Evolutionary conservation across 2,797 vertebrate genomes (phyloP).

Genomic region (Pangasius djambal): DNA sequence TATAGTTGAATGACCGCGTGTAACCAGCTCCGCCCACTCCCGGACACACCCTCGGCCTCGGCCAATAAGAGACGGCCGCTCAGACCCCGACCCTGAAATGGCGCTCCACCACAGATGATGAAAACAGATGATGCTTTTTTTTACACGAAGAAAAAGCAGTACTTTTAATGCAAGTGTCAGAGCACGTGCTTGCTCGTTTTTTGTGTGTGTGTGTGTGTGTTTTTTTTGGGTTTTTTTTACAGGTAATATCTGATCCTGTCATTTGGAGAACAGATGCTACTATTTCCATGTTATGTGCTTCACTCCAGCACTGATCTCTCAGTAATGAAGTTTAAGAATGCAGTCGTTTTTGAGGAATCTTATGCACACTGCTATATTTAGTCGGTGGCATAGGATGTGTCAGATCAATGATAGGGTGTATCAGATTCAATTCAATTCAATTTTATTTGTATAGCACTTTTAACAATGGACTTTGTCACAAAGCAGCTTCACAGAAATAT

Average conservation of each 20-base stretch:
- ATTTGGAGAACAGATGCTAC: neutral
- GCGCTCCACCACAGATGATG: slow-evolving; percentile 61
- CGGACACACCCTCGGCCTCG: slow-evolving; percentile 77
- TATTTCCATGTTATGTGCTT: neutral
- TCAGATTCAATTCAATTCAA: too few relatives aligned
- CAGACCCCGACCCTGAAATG: slow-evolving; percentile 70
- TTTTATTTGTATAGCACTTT: too few relatives aligned
- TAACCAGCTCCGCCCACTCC: slow-evolving; percentile 68
- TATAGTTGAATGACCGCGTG: slow-evolving; percentile 73
- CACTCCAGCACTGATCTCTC: neutral
- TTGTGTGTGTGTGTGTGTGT: too few relatives aligned
- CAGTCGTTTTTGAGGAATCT: neutral
- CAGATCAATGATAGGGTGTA: too few relatives aligned
- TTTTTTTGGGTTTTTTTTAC: neutral
- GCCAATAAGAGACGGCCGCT: slow-evolving; percentile 71
- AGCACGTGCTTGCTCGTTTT: too few relatives aligned
- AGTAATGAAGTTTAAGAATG: neutral
- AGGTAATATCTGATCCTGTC: neutral
- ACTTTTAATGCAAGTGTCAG: neutral
- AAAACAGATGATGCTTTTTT: slow-evolving; percentile 37
- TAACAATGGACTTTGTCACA: too few relatives aligned
- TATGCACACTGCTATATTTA: neutral
- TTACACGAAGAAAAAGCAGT: slow-evolving; percentile 6
- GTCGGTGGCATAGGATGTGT: neutral
- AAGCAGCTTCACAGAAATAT: too few relatives aligned